Base-by-base conservation (phyloP, 2,113 vertebrate species). In the Sitta europaea region DNA sequence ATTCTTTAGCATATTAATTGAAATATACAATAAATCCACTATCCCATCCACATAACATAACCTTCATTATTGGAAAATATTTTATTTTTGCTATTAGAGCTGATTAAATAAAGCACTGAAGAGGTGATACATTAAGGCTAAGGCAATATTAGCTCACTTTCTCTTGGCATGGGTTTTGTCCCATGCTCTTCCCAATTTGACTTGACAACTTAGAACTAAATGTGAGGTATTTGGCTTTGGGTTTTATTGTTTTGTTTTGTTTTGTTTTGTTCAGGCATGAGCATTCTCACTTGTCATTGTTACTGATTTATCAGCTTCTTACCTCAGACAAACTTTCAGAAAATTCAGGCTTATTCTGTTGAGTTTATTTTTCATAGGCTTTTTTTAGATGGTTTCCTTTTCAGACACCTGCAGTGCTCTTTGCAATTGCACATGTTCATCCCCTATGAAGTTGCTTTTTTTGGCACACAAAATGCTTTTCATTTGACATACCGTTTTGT, bases 321-420 rank as follows among this genome's bases (percentile, higher is more conserved):
- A 92, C 59, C 81, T 95, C 85, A 86, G 67, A 83, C 79, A 93
- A 74, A 79, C 78, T 88, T 95, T 80, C 36, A 74, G 72, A 90
- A 93, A 90, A 81, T 86, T 92, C 59, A 73, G 6, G 53, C 67
- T 86, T 54, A 23, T 73, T 90, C 74, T 86, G 31, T 78, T 71
- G 55, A 77, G 71, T 93, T 95, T 96, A 67, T 96, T 95, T 96
- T 92, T 94, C 45, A 35, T 63, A 55, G 50, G 61, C 67, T 96
- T 96, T 96, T 96, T 97, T 97, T 88, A 96, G 92, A 67, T 92
- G 14, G 78, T 93, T 95, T 96, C 91, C 89, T 96, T 86, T 94
- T 88, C 89, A 97, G 82, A 92, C 96, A 97, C 96, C 96, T 97
- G 97, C 95, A 92, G 93, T 81, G 95, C 76, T 88, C 75, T 94